Evolutionary conservation across 2,113 vertebrate genomes (phyloP).

Genomic region (Jacana jacana): DNA sequence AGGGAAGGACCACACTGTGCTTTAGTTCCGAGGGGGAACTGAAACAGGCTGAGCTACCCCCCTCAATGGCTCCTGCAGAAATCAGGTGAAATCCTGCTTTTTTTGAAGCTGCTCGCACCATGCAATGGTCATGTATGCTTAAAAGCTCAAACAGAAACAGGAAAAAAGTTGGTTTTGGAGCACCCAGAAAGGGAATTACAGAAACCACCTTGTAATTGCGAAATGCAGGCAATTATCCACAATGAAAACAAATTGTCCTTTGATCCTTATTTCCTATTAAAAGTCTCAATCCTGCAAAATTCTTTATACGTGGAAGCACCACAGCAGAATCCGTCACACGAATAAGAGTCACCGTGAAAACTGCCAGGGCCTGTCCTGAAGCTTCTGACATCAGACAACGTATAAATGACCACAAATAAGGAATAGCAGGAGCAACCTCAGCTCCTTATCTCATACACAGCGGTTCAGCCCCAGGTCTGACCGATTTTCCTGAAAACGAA

Average conservation of each 20-base stretch:
- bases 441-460: rapidly evolving
- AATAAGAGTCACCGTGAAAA: neutral
- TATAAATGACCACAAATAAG: neutral
- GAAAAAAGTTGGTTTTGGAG: neutral
- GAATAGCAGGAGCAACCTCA: neutral
- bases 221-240: neutral
- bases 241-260: neutral
- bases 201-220: rapidly evolving
- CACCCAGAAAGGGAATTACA: neutral
- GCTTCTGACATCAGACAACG: neutral
- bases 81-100: neutral
- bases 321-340: rapidly evolving
- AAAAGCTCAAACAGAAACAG: neutral
- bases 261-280: neutral
- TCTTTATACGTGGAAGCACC: neutral
- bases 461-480: neutral
- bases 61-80: neutral
- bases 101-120: neutral
- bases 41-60: neutral
- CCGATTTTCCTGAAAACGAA: neutral
- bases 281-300: neutral
- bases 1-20: neutral
- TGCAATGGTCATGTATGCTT: neutral
- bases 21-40: neutral
- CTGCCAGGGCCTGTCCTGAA: neutral